Percentiles rank a stretch among this genome's conserved stretches.
Conservation (phyloP, 1,140 invertebrate species). For the Andrena cerasifolii region DNA sequence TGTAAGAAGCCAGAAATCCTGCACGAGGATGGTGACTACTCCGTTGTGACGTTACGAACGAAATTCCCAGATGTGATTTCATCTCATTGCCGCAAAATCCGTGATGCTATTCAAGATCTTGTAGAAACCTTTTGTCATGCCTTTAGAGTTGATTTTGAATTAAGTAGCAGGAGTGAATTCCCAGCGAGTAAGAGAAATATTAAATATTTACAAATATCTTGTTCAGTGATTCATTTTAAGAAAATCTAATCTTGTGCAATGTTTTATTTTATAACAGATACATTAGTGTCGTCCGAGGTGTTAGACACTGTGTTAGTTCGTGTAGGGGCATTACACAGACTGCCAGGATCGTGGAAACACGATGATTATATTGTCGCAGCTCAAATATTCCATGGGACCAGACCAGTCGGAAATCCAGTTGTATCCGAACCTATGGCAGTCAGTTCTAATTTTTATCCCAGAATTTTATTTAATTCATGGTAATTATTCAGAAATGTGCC, state of each 20-base stretch:
- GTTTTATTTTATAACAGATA: constrained; percentile 77
- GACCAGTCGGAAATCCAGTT: constrained; percentile 87
- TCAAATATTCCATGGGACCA: constrained; percentile 93
- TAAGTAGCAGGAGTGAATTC: constrained; percentile 79
- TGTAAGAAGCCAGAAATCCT: constrained; percentile 84
- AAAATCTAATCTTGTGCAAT: constrained; percentile 7
- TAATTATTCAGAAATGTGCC: constrained; percentile 72
- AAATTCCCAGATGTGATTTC: constrained; percentile 84
- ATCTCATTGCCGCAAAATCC: constrained; percentile 86
- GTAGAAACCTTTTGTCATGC: constrained; percentile 92
- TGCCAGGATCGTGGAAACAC: constrained; percentile 90
- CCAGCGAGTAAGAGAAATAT: constrained; percentile 76
- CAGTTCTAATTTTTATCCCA: constrained; percentile 88
- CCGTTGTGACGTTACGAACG: constrained; percentile 83
- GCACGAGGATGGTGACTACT: constrained; percentile 85
- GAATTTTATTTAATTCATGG: constrained; percentile 93
- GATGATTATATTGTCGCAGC: constrained; percentile 92
- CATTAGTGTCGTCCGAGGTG: constrained; percentile 86
- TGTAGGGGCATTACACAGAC: constrained; percentile 92
- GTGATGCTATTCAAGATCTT: constrained; percentile 88
- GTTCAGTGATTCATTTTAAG: background rate
- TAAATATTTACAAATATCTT: constrained; percentile 32
- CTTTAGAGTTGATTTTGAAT: constrained; percentile 92
- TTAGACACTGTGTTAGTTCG: constrained; percentile 91
- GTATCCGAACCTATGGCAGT: constrained; percentile 86